Evolutionary conservation across 1,140 invertebrate genomes (phyloP).

Genomic region (Anthonomus grandis): DNA sequence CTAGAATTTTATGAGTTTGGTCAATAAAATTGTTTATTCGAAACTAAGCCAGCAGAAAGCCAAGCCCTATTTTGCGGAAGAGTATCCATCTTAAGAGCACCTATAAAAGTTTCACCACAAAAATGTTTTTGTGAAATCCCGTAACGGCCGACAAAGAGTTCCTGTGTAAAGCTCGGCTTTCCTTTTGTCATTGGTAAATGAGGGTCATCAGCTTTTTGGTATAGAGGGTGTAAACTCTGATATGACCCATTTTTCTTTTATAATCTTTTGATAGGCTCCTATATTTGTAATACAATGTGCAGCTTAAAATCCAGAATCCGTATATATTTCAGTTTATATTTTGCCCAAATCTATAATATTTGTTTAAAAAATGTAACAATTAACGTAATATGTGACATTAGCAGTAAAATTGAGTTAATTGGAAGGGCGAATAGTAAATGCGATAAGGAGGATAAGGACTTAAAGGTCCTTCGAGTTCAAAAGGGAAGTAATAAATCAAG

Average conservation of each 20-base stretch:
- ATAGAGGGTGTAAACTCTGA: conserved; percentile 3
- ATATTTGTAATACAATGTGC: too few species aligned
- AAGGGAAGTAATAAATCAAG: conserved; percentile 14
- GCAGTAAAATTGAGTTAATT: conserved; percentile 1
- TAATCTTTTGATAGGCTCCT: too few species aligned
- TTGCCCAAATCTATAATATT: too few species aligned
- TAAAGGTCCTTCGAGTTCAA: conserved; percentile 1
- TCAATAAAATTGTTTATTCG: too few species aligned
- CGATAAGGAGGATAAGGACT: conserved; percentile 1
- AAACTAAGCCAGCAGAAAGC: too few species aligned
- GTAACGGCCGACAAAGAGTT: conserved; percentile 8
- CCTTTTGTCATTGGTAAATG: conserved; percentile 13
- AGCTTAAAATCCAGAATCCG: too few species aligned
- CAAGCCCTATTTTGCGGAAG: background rate
- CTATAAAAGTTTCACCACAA: conserved; percentile 8
- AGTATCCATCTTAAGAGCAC: conserved; percentile 1
- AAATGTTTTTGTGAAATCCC: conserved; percentile 8
- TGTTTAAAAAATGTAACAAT: too few species aligned
- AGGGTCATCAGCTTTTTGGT: conserved; percentile 2
- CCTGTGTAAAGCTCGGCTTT: conserved; percentile 7
- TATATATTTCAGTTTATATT: too few species aligned
- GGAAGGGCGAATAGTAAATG: background rate
- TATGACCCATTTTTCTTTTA: too few species aligned
- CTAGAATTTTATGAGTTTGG: too few species aligned
- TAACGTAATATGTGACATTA: too few species aligned